Percentiles rank a stretch among this genome's conserved stretches.
These are phyloP conservation scores for Platycnemis pennipes DNA, from an alignment of 2,888 invertebrate species.

Conservation along the genomic window DNA sequence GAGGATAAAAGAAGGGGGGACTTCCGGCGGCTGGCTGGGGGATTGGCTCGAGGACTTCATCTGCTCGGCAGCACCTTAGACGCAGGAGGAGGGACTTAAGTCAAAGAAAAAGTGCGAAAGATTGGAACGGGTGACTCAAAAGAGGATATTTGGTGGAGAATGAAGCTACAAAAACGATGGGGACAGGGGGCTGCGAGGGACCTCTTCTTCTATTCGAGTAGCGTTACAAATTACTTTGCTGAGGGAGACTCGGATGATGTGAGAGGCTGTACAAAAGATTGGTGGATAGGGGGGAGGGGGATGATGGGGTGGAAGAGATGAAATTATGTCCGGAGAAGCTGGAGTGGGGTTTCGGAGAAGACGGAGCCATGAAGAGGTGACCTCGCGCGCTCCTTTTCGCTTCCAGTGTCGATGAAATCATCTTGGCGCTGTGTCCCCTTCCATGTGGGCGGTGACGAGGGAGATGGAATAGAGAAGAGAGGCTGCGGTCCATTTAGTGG, in stretches of 20 bases:
- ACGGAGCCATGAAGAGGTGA: too few relatives aligned
- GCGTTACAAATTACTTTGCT: conserved; percentile 61
- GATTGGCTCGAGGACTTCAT: conserved; percentile 58
- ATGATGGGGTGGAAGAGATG: background rate
- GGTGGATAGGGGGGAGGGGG: background rate
- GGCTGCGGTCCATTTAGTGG: background rate
- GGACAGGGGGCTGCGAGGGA: background rate
- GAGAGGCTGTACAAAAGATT: background rate
- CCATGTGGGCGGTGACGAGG: background rate
- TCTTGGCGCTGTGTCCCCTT: background rate
- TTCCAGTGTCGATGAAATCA: too few relatives aligned
- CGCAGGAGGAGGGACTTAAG: conserved; percentile 45
- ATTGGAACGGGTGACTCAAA: conserved; percentile 40
- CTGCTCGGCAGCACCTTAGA: conserved; percentile 53
- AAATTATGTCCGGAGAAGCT: background rate
- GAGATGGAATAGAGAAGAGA: background rate
- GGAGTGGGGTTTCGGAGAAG: too few relatives aligned
- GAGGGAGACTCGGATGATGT: background rate
- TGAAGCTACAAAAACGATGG: background rate
- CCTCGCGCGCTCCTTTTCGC: background rate
- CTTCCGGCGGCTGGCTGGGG: conserved; percentile 35
- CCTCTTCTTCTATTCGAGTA: conserved; percentile 42
- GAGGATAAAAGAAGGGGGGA: conserved; percentile 55
- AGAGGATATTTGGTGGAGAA: conserved; percentile 59
- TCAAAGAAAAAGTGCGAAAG: conserved; percentile 57